phyloP scores from a whole-genome alignment of 2,797 vertebrate genomes.

The Dallia pectoralis region DNA sequence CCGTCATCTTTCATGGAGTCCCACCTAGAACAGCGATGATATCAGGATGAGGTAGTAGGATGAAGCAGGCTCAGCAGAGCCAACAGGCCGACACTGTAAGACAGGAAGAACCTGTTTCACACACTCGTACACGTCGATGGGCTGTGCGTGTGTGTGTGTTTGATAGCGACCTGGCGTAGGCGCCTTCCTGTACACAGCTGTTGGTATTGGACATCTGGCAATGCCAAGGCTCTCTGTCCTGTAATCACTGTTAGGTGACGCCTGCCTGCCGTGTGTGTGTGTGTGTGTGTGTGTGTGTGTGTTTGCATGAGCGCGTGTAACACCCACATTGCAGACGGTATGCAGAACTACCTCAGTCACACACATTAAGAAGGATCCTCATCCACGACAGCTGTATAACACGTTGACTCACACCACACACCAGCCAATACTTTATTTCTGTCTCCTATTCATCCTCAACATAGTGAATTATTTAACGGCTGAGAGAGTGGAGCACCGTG shows the following conservation, averaged over 20 bases:
- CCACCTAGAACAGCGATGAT: slow-evolving; percentile 66
- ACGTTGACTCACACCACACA: neutral
- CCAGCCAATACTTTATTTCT: neutral
- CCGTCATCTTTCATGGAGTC: slow-evolving; percentile 99
- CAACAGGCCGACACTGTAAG: neutral
- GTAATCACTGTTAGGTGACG: slow-evolving; percentile 5
- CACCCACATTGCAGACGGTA: neutral
- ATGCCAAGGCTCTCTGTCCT: neutral
- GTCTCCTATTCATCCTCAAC: slow-evolving; percentile 14
- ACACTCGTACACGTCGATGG: neutral
- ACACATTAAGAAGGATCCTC: neutral
- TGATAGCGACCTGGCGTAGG: neutral
- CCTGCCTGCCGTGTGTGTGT: neutral
- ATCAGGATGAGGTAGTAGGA: slow-evolving; percentile 79
- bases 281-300: neutral
- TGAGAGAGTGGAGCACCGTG: slow-evolving; percentile 7
- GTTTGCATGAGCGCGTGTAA: neutral
- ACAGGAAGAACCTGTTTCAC: neutral
- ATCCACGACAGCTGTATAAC: neutral
- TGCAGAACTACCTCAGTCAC: neutral
- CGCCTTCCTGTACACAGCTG: slow-evolving; percentile 20
- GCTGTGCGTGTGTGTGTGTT: neutral
- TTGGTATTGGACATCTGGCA: slow-evolving; percentile 6
- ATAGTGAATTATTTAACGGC: slow-evolving; percentile 17
- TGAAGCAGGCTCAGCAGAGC: no score